Evolutionary conservation across 1,140 invertebrate species (phyloP).

Genomic region (Reticulitermes speratus): DNA sequence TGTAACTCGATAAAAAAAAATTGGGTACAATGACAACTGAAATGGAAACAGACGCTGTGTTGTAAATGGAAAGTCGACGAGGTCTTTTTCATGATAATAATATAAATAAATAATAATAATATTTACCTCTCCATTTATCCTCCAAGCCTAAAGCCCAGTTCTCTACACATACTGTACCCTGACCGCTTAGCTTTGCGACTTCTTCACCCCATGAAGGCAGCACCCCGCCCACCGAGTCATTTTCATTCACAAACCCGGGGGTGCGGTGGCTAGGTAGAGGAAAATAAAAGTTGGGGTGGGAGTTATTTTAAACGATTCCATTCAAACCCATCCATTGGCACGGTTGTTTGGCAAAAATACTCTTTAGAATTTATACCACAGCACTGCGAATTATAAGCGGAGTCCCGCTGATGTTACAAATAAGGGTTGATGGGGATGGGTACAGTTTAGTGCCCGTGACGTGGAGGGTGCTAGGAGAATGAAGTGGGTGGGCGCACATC

Average conservation of each 20-base stretch:
- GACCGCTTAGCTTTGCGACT: conserved; percentile 8
- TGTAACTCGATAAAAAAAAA: no score
- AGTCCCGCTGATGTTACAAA: background rate
- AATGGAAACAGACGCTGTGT: no score
- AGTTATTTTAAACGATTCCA: conserved; percentile 14
- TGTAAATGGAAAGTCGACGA: no score
- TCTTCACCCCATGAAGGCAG: background rate
- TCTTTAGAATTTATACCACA: conserved; percentile 6
- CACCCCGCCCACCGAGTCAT: background rate
- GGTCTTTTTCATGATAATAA: no score
- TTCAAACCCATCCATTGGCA: conserved; percentile 15
- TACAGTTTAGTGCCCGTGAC: background rate
- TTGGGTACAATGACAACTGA: no score
- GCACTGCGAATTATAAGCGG: background rate
- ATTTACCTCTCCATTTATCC: background rate
- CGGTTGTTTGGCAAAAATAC: conserved; percentile 17
- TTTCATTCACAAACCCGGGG: background rate
- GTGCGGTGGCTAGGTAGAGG: background rate
- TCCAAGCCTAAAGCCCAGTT: background rate
- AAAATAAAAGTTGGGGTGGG: conserved; percentile 6
- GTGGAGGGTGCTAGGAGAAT: background rate
- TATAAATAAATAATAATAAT: no score
- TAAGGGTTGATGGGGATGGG: background rate
- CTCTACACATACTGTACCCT: background rate
- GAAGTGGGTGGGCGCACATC: background rate